Evolutionary conservation across 2,888 invertebrate species (phyloP), one percentile per base, ranked within the genome.

Genomic region (Pantelozetes paolii): DNA sequence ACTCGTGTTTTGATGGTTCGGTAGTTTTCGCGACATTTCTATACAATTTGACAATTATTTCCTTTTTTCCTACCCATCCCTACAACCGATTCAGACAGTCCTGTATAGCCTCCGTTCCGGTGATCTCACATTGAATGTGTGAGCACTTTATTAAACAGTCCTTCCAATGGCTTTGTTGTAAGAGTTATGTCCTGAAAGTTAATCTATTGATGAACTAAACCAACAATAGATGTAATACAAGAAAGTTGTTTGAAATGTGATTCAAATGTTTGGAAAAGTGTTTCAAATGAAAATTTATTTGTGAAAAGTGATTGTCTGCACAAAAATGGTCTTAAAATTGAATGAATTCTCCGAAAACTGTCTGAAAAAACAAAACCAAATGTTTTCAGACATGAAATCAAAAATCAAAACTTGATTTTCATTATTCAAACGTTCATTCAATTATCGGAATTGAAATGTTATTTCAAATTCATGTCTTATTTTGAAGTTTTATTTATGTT

Each of bases 201-300:
- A 50, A 50, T 50, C 50, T 50, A 50, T 50, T 50, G 50, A 50
- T 50, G 50, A 50, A 50, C 50, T 50, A 1, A 50, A n/a, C 20
- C 20, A 50, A 50, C 50, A 50, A 50, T 50, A 50, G 45, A 45
- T 45, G 45, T 45, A 45, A 45, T 45, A 45, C 45, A 45, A 45
- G 45, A 45, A 45, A 45, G 36, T 36, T 18, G 18, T 36, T 36
- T 36, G 36, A 9, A 36, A 36, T 8, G 5, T 5, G 5, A 8
- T 36, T 15, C 6, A 18, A 45, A 45, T 45, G 45, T 45, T 45
- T 36, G 36, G 36, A 36, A 36, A 36, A 8, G 36, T 36, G 36
- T 36, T 36, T 36, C 6, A 36, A 36, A 5, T 36, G 36, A 36
- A 36, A 36, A 36, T 36, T 36, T 36, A 36, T 36, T 36, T 9